Percentiles rank a stretch among this genome's conserved stretches.
These are phyloP conservation scores for Drosophila quadrilineata DNA, from an alignment of 1,140 invertebrate species.

Conservation along the genomic window DNA sequence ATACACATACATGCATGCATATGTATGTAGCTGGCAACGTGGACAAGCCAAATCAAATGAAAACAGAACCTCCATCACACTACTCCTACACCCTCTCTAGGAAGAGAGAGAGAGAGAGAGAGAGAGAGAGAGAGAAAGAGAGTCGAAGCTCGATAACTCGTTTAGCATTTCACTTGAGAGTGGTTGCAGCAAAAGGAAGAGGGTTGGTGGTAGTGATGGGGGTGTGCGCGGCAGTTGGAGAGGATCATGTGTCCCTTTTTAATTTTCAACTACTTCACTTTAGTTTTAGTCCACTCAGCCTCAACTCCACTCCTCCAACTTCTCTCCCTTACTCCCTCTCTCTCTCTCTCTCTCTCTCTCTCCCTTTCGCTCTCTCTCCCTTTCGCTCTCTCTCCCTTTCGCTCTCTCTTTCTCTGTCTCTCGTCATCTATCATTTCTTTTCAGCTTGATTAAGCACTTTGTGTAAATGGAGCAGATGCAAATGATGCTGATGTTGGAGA, in stretches of 20 bases:
- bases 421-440: conserved; percentile 64
- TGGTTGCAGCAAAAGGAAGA: too few relatives aligned
- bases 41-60: conserved; percentile 65
- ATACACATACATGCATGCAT: not conserved
- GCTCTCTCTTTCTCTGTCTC: conserved; percentile 29
- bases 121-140: not conserved
- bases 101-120: conserved; percentile 6
- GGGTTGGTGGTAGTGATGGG: too few relatives aligned
- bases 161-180: conserved; percentile 50
- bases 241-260: conserved; percentile 77
- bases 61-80: conserved; percentile 27
- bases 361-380: too few relatives aligned
- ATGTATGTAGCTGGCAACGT: not conserved
- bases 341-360: too few relatives aligned
- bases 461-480: conserved; percentile 75
- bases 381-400: too few relatives aligned
- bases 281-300: conserved; percentile 67
- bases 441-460: conserved; percentile 78
- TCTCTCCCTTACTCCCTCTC: too few relatives aligned
- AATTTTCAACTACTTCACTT: conserved; percentile 77
- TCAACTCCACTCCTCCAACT: too few relatives aligned
- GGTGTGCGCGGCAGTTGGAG: conserved; percentile 53
- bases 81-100: not conserved
- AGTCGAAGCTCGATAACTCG: conserved; percentile 50
- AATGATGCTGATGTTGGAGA: too few relatives aligned